phyloP scores from a whole-genome alignment of 2,888 invertebrate genomes.

The Melipona bicolor region DNA sequence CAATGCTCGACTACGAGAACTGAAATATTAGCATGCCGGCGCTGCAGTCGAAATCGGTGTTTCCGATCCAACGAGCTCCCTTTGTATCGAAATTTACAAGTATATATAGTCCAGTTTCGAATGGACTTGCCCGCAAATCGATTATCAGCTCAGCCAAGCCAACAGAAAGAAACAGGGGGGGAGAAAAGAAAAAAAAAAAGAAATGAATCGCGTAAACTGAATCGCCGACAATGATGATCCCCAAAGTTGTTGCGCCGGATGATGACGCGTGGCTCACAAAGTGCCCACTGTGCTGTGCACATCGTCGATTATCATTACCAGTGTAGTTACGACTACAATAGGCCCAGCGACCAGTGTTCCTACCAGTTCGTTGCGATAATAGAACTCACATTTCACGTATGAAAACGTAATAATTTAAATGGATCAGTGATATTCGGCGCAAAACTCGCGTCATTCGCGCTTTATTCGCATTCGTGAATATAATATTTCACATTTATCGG shows the following conservation, averaged over 20 bases:
- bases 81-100: not conserved
- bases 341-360: constrained; percentile 56
- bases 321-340: constrained; percentile 47
- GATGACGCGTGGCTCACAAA: constrained; percentile 71
- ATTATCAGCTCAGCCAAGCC: constrained; percentile 11
- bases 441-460: not conserved
- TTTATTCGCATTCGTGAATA: not conserved
- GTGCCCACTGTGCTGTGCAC: constrained; percentile 68
- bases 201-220: constrained; percentile 44
- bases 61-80: not conserved
- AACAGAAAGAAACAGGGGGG: constrained; percentile 11
- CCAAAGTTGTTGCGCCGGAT: constrained; percentile 55
- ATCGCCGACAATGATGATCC: constrained; percentile 58
- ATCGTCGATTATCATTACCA: constrained; percentile 69
- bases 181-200: not conserved
- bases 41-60: not conserved
- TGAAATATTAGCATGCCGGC: not conserved
- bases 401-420: constrained; percentile 50
- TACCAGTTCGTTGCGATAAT: constrained; percentile 45
- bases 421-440: constrained; percentile 24
- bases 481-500: not conserved
- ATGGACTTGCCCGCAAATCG: constrained; percentile 16
- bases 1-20: not conserved
- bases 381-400: constrained; percentile 52
- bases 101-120: not conserved